A percentile compares a stretch with the other conserved stretches of the same genome.
phyloP scores from a whole-genome alignment of 1,140 invertebrate species.

The Drosophila kikkawai region DNA sequence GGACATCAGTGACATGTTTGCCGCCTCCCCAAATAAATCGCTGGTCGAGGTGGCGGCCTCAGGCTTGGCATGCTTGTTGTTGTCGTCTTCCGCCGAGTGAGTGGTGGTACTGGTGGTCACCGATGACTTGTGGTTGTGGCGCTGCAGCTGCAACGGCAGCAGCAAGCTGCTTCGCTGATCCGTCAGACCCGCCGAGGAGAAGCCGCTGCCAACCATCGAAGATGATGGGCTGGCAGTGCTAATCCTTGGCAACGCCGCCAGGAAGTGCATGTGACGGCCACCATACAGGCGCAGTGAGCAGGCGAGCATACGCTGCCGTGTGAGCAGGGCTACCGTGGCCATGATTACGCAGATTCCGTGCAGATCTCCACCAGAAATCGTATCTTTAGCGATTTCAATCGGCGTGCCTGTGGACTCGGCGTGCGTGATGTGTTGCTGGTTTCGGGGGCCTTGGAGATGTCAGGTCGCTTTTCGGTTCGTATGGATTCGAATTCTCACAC shows the following conservation, averaged over 20 bases:
- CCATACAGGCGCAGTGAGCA: conserved; percentile 7
- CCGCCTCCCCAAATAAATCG: conserved; percentile 77
- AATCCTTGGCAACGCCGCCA: conserved; percentile 8
- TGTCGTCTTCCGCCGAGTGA: conserved; percentile 5
- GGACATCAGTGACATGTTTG: conserved; percentile 88
- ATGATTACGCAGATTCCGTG: conserved; percentile 7
- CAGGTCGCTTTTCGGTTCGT: not conserved
- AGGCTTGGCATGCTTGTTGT: conserved; percentile 51
- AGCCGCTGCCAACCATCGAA: not conserved
- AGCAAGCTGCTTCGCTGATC: not conserved
- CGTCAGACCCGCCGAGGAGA: not conserved
- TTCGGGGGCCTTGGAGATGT: not conserved
- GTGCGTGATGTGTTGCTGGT: not conserved
- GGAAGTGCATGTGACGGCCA: conserved; percentile 8
- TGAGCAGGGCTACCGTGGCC: conserved; percentile 29
- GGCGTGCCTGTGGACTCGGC: not conserved
- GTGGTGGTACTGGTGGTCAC: not conserved
- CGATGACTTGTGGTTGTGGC: conserved; percentile 25
- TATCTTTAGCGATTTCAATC: not conserved
- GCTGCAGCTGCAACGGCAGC: conserved; percentile 4
- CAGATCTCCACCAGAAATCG: conserved; percentile 9
- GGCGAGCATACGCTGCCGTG: conserved; percentile 28
- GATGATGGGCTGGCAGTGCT: not conserved
- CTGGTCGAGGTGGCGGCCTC: conserved; percentile 42
- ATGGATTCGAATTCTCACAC: not conserved